These are phyloP conservation scores for Azemiops feae DNA, from an alignment of 2,113 vertebrate species.

Conservation along the genomic window DNA sequence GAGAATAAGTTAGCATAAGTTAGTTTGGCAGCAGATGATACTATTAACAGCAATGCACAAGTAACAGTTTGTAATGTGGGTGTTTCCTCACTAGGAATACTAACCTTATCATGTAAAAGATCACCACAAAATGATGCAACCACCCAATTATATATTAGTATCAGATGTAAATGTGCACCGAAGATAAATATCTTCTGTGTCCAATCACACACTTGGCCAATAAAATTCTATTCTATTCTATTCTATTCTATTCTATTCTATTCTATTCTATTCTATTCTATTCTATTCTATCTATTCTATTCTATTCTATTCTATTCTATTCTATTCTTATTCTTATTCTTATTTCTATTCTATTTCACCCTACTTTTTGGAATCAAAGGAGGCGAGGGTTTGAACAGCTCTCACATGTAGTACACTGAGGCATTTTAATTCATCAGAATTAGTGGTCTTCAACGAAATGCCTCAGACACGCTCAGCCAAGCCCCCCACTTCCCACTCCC, in stretches of 20 bases:
- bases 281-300: background rate
- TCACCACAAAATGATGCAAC: background rate
- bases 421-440: background rate
- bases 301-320: background rate
- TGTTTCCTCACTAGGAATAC: background rate
- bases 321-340: too few species aligned
- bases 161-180: too few species aligned
- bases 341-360: background rate
- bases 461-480: background rate
- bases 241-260: background rate
- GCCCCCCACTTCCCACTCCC: background rate
- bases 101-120: background rate
- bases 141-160: background rate
- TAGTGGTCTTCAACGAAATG: background rate
- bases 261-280: background rate
- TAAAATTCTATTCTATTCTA: background rate
- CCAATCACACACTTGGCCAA: background rate
- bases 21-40: background rate
- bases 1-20: background rate
- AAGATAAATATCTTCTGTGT: background rate
- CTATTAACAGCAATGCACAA: background rate
- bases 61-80: background rate
- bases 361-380: background rate
- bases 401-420: too few species aligned
- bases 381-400: background rate